phyloP scores from a whole-genome alignment of 2,113 vertebrate species.

The Neoarius graeffei region DNA sequence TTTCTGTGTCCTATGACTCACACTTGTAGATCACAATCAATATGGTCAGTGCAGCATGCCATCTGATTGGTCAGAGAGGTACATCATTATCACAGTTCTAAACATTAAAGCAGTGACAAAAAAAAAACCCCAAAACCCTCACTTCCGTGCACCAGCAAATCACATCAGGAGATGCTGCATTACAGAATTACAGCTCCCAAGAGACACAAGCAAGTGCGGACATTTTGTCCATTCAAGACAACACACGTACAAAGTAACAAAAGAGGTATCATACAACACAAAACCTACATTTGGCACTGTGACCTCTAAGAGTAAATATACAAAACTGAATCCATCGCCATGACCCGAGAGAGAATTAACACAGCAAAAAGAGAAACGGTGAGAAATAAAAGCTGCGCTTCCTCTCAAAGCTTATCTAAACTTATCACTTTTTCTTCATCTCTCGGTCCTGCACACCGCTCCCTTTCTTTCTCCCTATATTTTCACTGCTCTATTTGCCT shows the following conservation, averaged over 20 bases:
- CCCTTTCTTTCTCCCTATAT: neutral
- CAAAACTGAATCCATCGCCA: neutral
- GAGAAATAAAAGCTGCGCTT: neutral
- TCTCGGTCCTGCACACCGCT: neutral
- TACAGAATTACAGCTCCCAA: slow-evolving; percentile 7
- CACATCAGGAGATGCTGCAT: slow-evolving; percentile 17
- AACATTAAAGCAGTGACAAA: slow-evolving; percentile 7
- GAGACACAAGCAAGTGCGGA: neutral
- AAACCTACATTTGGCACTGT: neutral
- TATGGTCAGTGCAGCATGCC: neutral
- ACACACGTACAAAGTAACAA: neutral
- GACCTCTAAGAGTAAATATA: neutral
- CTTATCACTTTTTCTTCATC: neutral
- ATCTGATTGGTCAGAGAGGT: slow-evolving; percentile 1
- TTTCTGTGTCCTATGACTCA: neutral
- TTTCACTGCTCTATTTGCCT: slow-evolving; percentile 21
- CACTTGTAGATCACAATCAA: neutral
- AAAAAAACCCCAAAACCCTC: neutral
- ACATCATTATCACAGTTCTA: neutral
- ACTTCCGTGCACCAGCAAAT: slow-evolving; percentile 8
- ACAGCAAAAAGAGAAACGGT: neutral
- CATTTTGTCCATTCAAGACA: neutral
- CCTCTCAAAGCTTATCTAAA: neutral
- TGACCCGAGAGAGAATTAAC: neutral
- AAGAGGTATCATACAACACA: neutral